Evolutionary conservation across 2,888 invertebrate species (phyloP).

Genomic region (Nephrotoma guestfalica): DNA sequence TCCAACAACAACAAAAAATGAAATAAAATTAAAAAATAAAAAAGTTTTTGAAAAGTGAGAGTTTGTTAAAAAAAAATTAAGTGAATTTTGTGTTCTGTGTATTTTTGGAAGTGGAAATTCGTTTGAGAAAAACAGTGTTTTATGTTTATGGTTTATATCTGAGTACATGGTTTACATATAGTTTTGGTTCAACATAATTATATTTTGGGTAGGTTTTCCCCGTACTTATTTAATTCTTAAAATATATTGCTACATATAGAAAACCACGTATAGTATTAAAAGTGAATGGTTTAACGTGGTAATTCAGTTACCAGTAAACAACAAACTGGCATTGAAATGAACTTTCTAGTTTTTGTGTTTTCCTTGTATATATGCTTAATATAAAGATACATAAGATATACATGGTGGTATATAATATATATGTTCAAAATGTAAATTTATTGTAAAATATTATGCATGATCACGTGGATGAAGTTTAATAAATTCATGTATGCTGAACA

Average conservation of each 20-base stretch:
- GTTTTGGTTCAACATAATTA: not conserved
- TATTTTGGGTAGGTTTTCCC: not conserved
- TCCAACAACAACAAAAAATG: not conserved
- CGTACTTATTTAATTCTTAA: not conserved
- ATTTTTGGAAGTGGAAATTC: not conserved
- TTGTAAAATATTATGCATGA: not conserved
- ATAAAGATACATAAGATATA: not conserved
- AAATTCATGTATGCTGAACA: not conserved
- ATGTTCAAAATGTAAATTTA: not conserved
- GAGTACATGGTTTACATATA: not conserved
- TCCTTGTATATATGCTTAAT: not conserved
- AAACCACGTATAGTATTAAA: not conserved
- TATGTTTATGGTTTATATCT: not conserved
- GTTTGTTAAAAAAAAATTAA: not conserved
- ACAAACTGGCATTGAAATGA: not conserved
- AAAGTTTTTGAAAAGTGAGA: not conserved
- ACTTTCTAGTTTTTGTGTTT: not conserved
- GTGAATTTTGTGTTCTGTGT: not conserved
- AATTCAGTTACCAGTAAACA: not conserved
- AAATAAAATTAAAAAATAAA: not conserved
- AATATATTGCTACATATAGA: not conserved
- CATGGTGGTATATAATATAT: not conserved
- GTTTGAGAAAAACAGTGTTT: not conserved
- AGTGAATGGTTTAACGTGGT: not conserved
- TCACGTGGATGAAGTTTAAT: not conserved